A percentile compares a stretch with the other conserved stretches of the same genome.
Evolutionary conservation across 2,888 invertebrate genomes (phyloP).

Genomic region (Caradrina clavipalpis): DNA sequence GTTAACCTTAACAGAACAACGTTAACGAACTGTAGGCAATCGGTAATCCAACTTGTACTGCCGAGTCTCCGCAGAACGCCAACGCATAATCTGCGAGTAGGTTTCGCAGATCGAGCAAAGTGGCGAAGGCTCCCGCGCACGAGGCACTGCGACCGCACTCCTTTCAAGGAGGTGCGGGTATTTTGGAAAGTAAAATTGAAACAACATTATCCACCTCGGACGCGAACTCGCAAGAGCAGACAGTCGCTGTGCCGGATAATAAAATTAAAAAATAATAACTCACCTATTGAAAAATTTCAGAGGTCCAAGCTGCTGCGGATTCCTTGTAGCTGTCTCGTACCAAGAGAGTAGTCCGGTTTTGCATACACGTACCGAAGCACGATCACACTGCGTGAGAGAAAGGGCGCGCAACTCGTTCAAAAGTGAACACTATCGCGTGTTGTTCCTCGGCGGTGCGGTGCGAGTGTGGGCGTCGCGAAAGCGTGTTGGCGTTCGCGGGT

Average conservation of each 20-base stretch:
- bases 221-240: conserved; percentile 80
- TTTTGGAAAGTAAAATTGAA: conserved; percentile 80
- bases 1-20: conserved; percentile 74
- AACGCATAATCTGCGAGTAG: conserved; percentile 74
- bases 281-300: conserved; percentile 81
- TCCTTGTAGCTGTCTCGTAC: conserved; percentile 80
- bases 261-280: conserved; percentile 71
- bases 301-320: conserved; percentile 78
- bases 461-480: conserved; percentile 84
- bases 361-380: conserved; percentile 89
- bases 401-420: conserved; percentile 87
- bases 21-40: conserved; percentile 65
- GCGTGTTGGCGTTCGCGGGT: conserved; percentile 85
- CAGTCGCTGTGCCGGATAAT: conserved; percentile 76
- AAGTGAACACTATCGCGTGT: conserved; percentile 85
- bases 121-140: conserved; percentile 57
- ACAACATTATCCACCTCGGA: conserved; percentile 67
- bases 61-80: conserved; percentile 71
- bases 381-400: conserved; percentile 90
- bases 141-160: conserved; percentile 59
- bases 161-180: conserved; percentile 73
- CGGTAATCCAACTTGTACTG: conserved; percentile 69
- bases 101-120: conserved; percentile 63
- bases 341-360: conserved; percentile 88
- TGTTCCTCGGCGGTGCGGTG: conserved; percentile 78